These are phyloP conservation scores for Cheilosia urbana DNA, from an alignment of 2,888 invertebrate species.

Conservation along the genomic window DNA sequence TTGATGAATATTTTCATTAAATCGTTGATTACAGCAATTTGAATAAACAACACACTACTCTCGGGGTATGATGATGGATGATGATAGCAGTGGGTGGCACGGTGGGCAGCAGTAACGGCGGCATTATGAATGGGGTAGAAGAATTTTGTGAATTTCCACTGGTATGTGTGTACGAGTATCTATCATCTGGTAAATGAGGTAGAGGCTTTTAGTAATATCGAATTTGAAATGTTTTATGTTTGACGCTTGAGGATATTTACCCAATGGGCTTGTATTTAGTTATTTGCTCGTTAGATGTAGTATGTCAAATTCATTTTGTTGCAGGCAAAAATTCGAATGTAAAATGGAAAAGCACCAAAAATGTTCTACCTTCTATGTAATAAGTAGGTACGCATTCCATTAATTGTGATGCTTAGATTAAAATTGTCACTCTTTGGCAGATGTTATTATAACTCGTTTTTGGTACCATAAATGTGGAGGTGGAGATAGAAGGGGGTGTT, in stretches of 20 bases:
- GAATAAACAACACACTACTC: constrained; percentile 64
- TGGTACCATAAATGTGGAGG: too few species aligned
- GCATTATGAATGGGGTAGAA: constrained; percentile 26
- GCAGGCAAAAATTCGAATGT: constrained; percentile 33
- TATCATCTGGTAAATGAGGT: constrained; percentile 37
- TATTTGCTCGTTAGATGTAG: constrained; percentile 58
- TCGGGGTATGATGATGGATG: constrained; percentile 36
- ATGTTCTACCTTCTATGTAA: background rate
- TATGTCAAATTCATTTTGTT: constrained; percentile 53
- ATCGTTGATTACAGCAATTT: constrained; percentile 70
- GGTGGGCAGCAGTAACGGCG: background rate
- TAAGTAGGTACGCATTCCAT: constrained; percentile 10
- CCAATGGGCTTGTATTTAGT: constrained; percentile 67
- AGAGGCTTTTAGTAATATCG: constrained; percentile 68
- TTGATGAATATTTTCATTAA: constrained; percentile 65
- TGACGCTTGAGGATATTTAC: constrained; percentile 62
- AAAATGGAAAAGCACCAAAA: constrained; percentile 27
- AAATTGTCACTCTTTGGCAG: constrained; percentile 49
- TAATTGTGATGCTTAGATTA: constrained; percentile 52
- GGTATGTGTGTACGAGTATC: constrained; percentile 23
- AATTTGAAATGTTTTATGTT: constrained; percentile 74
- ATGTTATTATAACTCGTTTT: background rate
- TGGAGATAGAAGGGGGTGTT: too few species aligned
- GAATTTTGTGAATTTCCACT: constrained; percentile 66
- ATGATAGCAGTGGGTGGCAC: constrained; percentile 3